Base-by-base conservation (phyloP, 2,888 invertebrate genomes). In the Cordylochernes scorpioides region DNA sequence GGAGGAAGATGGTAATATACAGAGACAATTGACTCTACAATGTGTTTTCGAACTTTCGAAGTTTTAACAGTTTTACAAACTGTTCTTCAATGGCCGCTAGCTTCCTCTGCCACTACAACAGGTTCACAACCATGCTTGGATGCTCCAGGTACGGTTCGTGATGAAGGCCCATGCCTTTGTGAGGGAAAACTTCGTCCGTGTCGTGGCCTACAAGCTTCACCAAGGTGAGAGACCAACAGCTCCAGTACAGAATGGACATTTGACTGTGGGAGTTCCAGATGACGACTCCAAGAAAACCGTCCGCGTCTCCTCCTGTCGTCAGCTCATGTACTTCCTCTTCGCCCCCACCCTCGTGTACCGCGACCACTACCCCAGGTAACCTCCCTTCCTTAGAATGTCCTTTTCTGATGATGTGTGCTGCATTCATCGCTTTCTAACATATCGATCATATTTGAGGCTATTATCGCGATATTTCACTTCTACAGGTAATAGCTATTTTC, bases 131-230 rank as follows among this genome's bases (percentile, higher is more conserved):
- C n/a, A n/a, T n/a, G n/a, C n/a, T n/a, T n/a, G n/a, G n/a, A n/a
- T n/a, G n/a, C n/a, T n/a, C n/a, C n/a, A 62, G 70, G 62, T 70
- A 8, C 65, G 86, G 7, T 55, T 80, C 29, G 49, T 71, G 31
- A 86, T 88, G 86, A 88, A 88, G 57, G 62, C 67, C 24, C 70
- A 82, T 49, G 71, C 82, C 0, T 74, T 73, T 46, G 64, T 80
- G 0, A 56, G 73, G 29, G 67, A 65, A 30, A 73, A 71, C 45
- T 61, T 60, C 1, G 61, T 66, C 0, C 59, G 64, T 31, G 66
- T 67, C 30, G 41, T 65, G 14, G 42, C 52, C 1, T 59, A 55
- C 30, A 63, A 64, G 43, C 42, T 48, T 2, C 60, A 61, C 35
- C 34, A 44, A 9, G 53, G 34, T 36, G 27, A 17, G 10, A 28